Evolutionary conservation across 1,140 invertebrate genomes (phyloP).

Genomic region (Hirudo medicinalis): DNA sequence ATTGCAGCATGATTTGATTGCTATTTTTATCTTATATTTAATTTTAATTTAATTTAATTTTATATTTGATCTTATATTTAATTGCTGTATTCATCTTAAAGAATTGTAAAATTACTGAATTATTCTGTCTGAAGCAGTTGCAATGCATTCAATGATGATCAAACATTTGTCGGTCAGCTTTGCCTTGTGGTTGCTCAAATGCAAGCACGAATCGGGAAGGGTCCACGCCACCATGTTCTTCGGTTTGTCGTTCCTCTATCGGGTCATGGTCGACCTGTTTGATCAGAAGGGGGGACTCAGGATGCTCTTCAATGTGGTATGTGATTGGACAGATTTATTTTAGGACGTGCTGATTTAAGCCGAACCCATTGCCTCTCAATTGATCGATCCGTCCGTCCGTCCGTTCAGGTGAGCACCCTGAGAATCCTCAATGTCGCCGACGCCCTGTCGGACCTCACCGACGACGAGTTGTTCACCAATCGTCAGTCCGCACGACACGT

Average conservation of each 20-base stretch:
- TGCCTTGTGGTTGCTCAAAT: constrained; percentile 80
- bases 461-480: constrained; percentile 80
- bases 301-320: constrained; percentile 78
- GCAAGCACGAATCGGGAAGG: constrained; percentile 84
- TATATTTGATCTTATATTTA: too few relatives aligned
- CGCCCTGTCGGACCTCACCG: constrained; percentile 49
- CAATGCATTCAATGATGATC: too few relatives aligned
- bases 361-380: too few relatives aligned
- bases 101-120: not conserved
- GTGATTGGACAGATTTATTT: too few relatives aligned
- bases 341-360: too few relatives aligned
- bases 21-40: too few relatives aligned
- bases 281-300: constrained; percentile 78
- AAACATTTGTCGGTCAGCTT: constrained; percentile 52
- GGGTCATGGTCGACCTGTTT: constrained; percentile 78
- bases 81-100: not conserved
- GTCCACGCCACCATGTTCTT: constrained; percentile 97
- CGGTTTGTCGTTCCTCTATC: constrained; percentile 77
- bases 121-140: too few relatives aligned
- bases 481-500: constrained; percentile 85
- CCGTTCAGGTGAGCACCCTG: constrained; percentile 60
- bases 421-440: constrained; percentile 58
- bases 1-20: too few relatives aligned
- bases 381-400: too few relatives aligned
- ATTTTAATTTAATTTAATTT: too few relatives aligned